Evolutionary conservation across 2,888 invertebrate genomes (phyloP), one percentile per base, ranked within the genome.

Genomic region (Leucophora obtusa): DNA sequence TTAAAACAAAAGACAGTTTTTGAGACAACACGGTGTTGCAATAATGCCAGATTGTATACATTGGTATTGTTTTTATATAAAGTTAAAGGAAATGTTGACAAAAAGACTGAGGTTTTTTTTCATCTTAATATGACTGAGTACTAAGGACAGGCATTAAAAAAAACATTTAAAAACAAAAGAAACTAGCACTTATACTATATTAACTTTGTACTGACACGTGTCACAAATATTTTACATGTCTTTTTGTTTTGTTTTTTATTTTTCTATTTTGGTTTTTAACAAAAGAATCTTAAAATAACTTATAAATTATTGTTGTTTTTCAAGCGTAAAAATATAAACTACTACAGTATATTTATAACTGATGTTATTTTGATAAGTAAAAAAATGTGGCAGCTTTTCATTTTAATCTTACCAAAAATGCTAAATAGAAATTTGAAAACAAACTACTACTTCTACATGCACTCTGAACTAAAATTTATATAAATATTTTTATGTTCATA

Each of bases 181-280:
- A 47, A 47, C 56, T 66, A 62, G 50, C 66, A 74, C 66, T 81
- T 77, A 66, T 62, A n/a, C n/a, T n/a, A 77, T 74, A 74, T 77
- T 74, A 81, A 77, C 77, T 81, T 60, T 47, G 43, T 24, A 60
- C 65, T 77, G 81, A 77, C 81, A 74, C 73, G 77, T 81, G 81
- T 74, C 77, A 77, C 43, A 60, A 70, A 33, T 47, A 81, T 33
- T 43, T 38, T n/a, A n/a, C 66, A 54, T 53, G 14, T 33, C 17
- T 7, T 51, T 14, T 33, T 6, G 11, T 21, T 47, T 14, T 24
- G 43, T 11, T 5, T 11, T 51, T 63, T 38, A 5, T 59, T 59
- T 15, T 38, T 59, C n/a, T n/a, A n/a, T n/a, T n/a, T n/a, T n/a
- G n/a, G n/a, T 38, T 10, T 5, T 38, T n/a, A 15, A 54, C 5